Base-by-base conservation (phyloP, 2,797 vertebrate genomes). In the Clarias platycephalus region DNA sequence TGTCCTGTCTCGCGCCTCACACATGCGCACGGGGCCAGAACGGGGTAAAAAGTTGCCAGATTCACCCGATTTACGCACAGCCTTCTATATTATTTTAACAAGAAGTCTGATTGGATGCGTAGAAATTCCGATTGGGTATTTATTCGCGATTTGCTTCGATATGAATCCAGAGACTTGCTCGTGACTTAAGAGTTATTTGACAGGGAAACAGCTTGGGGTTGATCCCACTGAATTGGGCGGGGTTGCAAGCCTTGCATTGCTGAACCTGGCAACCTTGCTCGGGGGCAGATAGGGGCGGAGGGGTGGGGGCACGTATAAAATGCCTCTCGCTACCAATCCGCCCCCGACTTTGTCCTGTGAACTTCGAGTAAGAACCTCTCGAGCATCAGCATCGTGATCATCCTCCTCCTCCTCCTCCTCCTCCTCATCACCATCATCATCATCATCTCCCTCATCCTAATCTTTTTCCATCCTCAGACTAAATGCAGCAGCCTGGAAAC, bases 331-430 rank as follows among this genome's bases (percentile, higher is more conserved):
- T 92, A 91, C 88, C 90, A 88, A 53, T 89, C 92, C 90, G 82
- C 86, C 92, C 88, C 89, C 81, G 91, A 89, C 91, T 83, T 83
- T 94, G 94, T 94, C 92, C 93, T 92, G 92, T 93, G 89, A 93
- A 92, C 92, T 92, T 91, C 93, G 93, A 94, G 93, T 66, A 80
- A 93, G 92, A 94, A 93, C 90, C 89, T 88, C 90, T 88, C 90
- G 84, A 90, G 89, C 92, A 93, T 92, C 91, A 89, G 85, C 44
- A 75, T 63, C 20, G 55, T 40, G 28, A 70, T 15, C 84, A 34
- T 28, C 72, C 24, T 66, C 82, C 26, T 15, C 63, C 13, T n/a
- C 75, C 40, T 62, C 49, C 10, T 60, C 80, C 26, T 63, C 49
- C 10, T 60, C 81, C 16, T 13, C 60, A 24, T 9, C 60, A 8